Percentiles rank a stretch among this genome's conserved stretches.
Evolutionary conservation across 2,888 invertebrate genomes (phyloP).

Genomic region (Anoncus sp.): DNA sequence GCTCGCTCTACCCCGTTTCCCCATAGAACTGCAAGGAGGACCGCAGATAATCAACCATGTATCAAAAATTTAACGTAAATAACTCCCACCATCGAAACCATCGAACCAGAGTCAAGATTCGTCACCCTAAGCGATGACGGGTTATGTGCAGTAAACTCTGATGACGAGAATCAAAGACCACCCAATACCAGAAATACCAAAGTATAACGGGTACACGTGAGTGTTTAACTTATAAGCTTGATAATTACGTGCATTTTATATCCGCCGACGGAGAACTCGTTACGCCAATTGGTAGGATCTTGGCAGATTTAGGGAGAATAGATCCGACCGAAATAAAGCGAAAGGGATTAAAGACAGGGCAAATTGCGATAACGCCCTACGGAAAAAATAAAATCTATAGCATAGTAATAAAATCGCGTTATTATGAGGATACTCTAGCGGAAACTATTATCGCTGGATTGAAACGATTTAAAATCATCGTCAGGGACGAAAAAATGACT

Average conservation of each 20-base stretch:
- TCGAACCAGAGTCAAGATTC: no score
- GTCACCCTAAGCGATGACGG: no score
- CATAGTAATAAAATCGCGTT: slow-evolving; percentile 23
- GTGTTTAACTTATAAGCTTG: no score
- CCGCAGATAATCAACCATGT: no score
- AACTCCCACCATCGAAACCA: neutral
- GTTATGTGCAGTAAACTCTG: neutral
- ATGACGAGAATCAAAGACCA: slow-evolving; percentile 31
- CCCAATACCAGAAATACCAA: slow-evolving; percentile 26
- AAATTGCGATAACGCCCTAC: slow-evolving; percentile 29
- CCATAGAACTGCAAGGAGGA: neutral
- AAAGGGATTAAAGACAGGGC: neutral
- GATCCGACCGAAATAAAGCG: slow-evolving; percentile 18
- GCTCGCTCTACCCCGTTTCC: slow-evolving; percentile 26
- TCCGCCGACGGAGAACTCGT: no score
- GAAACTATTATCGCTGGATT: neutral
- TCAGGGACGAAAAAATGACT: neutral
- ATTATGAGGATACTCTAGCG: slow-evolving; percentile 13
- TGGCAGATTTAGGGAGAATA: slow-evolving; percentile 41
- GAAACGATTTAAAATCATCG: slow-evolving; percentile 1
- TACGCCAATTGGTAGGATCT: slow-evolving; percentile 14
- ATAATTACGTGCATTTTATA: no score
- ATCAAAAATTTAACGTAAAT: no score
- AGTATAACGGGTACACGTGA: slow-evolving; percentile 24
- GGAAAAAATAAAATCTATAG: slow-evolving; percentile 25